Evolutionary conservation across 2,888 invertebrate genomes (phyloP), one percentile per base, ranked within the genome.

Genomic region (Metellina segmentata): DNA sequence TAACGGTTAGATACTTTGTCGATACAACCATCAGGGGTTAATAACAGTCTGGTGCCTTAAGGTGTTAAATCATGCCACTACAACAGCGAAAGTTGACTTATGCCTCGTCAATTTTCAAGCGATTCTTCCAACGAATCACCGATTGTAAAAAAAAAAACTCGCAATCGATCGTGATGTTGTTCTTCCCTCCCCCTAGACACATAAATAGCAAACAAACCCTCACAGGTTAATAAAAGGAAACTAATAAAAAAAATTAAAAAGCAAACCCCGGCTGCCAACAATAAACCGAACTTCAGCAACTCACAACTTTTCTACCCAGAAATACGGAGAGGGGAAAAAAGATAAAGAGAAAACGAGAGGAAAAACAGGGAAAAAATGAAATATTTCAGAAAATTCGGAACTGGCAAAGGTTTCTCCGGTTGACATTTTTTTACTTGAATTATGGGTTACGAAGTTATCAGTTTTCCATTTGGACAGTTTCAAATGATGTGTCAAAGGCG

Each of bases 381-480:
- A 81, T 81, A 81, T 74, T 81, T 83, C 82, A 13, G 52, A 89
- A 89, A 78, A 71, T 75, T 83, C 51, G 34, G 61, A 52, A 61
- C 53, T 52, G 69, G 34, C 78, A 77, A 69, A 20, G 70, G 13
- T 49, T 72, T 19, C 72, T 34, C 34, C 13, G n/a, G 75, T 61
- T 1, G 69, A 49, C 61, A 19, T 79, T 72, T 81, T 83, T 79
- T 81, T 51, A 53, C 34, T 78, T 89, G 83, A 89, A 89, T 89
- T 89, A 89, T 89, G 83, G 89, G 89, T 53, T 83, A 82, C 77
- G 78, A 71, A 89, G 83, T 89, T 89, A 89, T 89, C 89, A 89
- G 89, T 89, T 89, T 89, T 89, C 89, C 89, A 89, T 89, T 89
- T 78, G 89, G 89, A 89, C 89, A 83, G 89, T 89, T 89, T 89